Conservation (phyloP, 1,140 invertebrate genomes). For the Bicyclus anynana region DNA sequence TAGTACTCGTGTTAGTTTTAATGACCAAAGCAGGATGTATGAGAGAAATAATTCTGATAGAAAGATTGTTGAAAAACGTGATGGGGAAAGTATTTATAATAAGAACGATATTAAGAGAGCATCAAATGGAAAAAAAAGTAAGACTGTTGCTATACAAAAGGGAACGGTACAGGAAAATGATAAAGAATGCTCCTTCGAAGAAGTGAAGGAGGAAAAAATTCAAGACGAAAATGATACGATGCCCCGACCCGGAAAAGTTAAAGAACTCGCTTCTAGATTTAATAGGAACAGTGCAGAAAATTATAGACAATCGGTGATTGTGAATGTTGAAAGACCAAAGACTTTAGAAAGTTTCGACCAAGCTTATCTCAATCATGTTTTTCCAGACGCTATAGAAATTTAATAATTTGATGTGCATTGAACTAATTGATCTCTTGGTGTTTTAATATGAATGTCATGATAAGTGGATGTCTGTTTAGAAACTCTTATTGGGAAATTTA, state of each 20-base stretch:
- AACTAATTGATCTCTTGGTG: constrained; percentile 26
- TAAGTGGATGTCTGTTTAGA: constrained; percentile 12
- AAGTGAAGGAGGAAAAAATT: constrained; percentile 27
- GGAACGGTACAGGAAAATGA: constrained; percentile 27
- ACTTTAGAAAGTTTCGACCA: constrained; percentile 70
- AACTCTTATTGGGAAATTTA: constrained; percentile 9
- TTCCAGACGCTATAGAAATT: constrained; percentile 74
- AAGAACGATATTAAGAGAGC: constrained; percentile 31
- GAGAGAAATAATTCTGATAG: constrained; percentile 48
- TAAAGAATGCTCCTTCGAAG: constrained; percentile 35
- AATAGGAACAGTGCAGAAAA: constrained; percentile 49
- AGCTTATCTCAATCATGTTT: constrained; percentile 72
- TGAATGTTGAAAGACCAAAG: constrained; percentile 60
- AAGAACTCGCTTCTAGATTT: constrained; percentile 65
- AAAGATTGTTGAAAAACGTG: constrained; percentile 25
- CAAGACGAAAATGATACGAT: constrained; percentile 43
- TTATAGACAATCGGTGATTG: constrained; percentile 29
- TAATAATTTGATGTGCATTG: constrained; percentile 31
- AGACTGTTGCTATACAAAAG: constrained; percentile 24
- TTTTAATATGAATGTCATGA: constrained; percentile 15
- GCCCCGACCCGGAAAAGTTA: constrained; percentile 66
- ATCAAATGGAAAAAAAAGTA: constrained; percentile 34
- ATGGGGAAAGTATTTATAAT: constrained; percentile 20
- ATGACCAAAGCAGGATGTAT: constrained; percentile 45
- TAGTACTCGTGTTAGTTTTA: constrained; percentile 37